Conservation (phyloP, 1,140 invertebrate species). For the Aphidius gifuensis region DNA sequence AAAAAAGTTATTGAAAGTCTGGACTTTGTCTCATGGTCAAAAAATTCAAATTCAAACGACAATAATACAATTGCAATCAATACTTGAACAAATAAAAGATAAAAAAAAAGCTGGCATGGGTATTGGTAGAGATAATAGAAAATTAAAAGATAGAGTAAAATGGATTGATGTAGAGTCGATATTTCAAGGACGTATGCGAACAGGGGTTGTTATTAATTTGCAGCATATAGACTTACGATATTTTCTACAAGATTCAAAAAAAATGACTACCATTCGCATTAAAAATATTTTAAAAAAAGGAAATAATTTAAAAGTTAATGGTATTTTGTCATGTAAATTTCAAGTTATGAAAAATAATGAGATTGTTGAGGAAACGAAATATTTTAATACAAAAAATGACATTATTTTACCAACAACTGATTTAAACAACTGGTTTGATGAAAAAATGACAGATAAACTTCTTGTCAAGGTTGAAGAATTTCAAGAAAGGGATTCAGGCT, state of each 20-base stretch:
- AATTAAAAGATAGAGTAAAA: background rate
- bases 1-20: background rate
- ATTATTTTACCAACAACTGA: conserved; percentile 21
- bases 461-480: conserved; percentile 25
- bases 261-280: background rate
- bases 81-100: background rate
- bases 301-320: conserved; percentile 24
- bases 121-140: background rate
- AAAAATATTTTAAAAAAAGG: conserved; percentile 14
- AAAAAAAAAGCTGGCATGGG: background rate
- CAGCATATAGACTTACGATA: conserved; percentile 12
- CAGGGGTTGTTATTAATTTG: conserved; percentile 21
- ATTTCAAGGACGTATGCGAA: conserved; percentile 11
- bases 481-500: conserved; percentile 26
- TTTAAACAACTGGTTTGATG: conserved; percentile 16
- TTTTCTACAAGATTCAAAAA: conserved; percentile 17
- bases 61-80: background rate
- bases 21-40: background rate
- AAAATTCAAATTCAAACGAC: background rate
- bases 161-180: conserved; percentile 13
- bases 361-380: conserved; percentile 17
- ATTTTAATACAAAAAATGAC: conserved; percentile 24
- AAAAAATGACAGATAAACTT: conserved; percentile 17
- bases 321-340: conserved; percentile 19
- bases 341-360: conserved; percentile 16